These are phyloP conservation scores for Todiramphus chloris DNA, from an alignment of 2,113 vertebrate genomes.

Conservation along the genomic window DNA sequence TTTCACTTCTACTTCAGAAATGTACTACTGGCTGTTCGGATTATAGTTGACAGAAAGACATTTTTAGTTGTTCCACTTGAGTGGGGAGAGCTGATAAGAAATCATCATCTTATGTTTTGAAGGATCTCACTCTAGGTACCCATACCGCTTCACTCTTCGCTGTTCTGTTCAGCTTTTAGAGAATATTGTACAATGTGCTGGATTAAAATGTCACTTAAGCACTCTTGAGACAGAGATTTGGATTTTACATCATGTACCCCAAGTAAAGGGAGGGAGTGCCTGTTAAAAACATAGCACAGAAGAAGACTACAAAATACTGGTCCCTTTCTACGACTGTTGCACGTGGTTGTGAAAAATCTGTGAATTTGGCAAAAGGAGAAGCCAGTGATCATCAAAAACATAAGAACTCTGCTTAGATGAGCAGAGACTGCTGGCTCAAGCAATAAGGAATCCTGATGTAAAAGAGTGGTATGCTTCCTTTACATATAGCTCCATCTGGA, in stretches of 20 bases:
- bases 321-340: background rate
- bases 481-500: background rate
- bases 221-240: background rate
- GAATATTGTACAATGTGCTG: background rate
- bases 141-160: background rate
- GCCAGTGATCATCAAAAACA: background rate
- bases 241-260: background rate
- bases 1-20: background rate
- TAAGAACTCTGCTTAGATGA: background rate
- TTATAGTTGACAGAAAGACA: background rate
- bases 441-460: background rate
- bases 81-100: background rate
- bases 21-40: background rate
- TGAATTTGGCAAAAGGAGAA: background rate
- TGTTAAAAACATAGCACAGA: background rate
- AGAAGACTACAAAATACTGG: background rate
- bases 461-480: background rate
- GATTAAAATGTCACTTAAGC: background rate
- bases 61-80: background rate
- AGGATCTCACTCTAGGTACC: background rate
- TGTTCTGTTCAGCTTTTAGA: background rate
- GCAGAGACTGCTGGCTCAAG: constrained; percentile 3
- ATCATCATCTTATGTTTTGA: background rate
- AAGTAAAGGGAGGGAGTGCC: background rate
- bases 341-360: background rate